These are phyloP conservation scores for Ploceus nigricollis DNA, from an alignment of 2,113 vertebrate genomes.

Conservation along the genomic window DNA sequence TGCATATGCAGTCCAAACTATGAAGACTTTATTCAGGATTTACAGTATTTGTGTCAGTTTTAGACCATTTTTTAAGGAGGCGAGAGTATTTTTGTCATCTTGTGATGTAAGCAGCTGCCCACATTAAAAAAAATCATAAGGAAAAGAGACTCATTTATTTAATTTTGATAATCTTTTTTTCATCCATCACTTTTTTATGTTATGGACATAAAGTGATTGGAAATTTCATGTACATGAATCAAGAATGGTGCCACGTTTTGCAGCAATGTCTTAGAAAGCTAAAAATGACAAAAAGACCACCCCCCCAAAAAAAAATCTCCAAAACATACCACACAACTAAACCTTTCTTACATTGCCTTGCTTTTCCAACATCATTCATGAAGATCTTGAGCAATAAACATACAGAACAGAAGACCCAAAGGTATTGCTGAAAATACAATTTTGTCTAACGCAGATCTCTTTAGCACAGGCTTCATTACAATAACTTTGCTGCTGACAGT, in stretches of 20 bases:
- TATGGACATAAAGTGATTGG: neutral
- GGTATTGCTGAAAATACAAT: neutral
- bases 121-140: neutral
- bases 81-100: neutral
- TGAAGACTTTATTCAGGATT: neutral
- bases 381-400: neutral
- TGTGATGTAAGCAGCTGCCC: neutral
- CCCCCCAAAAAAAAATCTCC: rapidly evolving
- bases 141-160: neutral
- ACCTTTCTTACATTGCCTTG: neutral
- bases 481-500: neutral
- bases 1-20: neutral
- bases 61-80: neutral
- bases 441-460: neutral
- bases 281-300: neutral
- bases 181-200: neutral
- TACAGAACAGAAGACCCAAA: neutral
- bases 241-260: neutral
- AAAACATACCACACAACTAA: neutral
- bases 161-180: neutral
- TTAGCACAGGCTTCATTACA: neutral
- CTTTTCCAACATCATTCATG: neutral
- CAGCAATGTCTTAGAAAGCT: neutral
- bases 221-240: neutral
- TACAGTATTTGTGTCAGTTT: neutral